phyloP scores from a whole-genome alignment of 2,113 vertebrate genomes.

The Ondatra zibethicus region DNA sequence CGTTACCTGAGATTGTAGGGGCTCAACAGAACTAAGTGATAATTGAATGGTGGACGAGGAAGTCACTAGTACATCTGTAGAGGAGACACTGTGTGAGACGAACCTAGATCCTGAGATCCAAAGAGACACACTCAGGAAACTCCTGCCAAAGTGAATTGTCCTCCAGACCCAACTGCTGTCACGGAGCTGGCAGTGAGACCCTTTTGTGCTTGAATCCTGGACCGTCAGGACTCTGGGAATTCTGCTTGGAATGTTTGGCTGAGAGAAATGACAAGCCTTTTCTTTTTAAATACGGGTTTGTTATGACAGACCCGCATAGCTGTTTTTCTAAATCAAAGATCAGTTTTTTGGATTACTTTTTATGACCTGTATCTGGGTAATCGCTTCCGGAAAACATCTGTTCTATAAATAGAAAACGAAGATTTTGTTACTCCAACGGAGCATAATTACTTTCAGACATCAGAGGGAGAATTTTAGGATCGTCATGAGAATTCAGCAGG shows the following conservation, averaged over 20 bases:
- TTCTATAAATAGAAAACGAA: conserved; percentile 71
- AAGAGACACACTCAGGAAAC: not conserved
- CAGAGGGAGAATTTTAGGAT: conserved; percentile 71
- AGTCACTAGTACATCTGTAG: not conserved
- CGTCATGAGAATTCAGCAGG: conserved; percentile 77
- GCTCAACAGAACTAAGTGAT: not conserved
- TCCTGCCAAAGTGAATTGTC: not conserved
- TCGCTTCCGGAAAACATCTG: conserved; percentile 77
- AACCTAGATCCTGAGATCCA: no score
- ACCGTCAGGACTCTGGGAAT: conserved; percentile 26
- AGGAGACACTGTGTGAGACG: fast-evolving
- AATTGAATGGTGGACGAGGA: not conserved
- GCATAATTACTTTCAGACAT: conserved; percentile 76
- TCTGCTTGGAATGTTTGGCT: not conserved
- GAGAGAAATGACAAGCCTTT: not conserved
- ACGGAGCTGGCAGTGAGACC: not conserved
- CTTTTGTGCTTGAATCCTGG: not conserved
- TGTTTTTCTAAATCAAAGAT: conserved; percentile 67
- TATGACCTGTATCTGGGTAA: conserved; percentile 65
- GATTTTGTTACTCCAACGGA: conserved; percentile 63
- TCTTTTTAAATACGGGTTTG: not conserved
- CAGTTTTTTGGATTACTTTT: conserved; percentile 72
- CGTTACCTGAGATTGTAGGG: not conserved
- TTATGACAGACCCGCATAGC: conserved; percentile 35
- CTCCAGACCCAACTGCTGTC: not conserved